Percentiles rank a stretch among this genome's conserved stretches.
Evolutionary conservation across 2,797 vertebrate species (phyloP).

Genomic region (Poecile montanus): DNA sequence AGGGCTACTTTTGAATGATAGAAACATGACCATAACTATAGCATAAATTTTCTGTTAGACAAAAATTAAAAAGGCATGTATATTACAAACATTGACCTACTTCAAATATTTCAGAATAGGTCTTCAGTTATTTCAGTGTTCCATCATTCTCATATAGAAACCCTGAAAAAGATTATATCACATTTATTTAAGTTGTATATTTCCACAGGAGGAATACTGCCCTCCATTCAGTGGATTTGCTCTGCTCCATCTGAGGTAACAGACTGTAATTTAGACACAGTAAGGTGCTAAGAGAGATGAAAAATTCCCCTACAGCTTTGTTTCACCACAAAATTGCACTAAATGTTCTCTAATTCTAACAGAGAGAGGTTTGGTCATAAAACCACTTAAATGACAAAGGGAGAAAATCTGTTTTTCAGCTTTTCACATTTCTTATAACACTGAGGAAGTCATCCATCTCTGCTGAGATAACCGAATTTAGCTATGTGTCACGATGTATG

Average conservation of each 20-base stretch:
- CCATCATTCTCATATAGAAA: neutral
- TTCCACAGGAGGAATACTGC: neutral
- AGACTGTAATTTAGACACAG: neutral
- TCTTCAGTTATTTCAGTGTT: neutral
- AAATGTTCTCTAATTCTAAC: neutral
- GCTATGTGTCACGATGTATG: neutral
- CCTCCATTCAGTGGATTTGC: neutral
- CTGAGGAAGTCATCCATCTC: neutral
- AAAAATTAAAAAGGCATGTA: neutral
- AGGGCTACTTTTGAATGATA: neutral
- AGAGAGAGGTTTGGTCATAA: neutral
- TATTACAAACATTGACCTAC: neutral
- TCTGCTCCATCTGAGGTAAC: neutral
- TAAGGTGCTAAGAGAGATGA: neutral
- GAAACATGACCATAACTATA: neutral
- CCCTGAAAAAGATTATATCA: neutral
- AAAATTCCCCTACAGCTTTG: neutral
- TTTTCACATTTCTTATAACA: neutral
- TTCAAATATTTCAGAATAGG: neutral
- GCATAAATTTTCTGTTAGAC: neutral
- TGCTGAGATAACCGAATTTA: neutral
- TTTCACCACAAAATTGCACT: neutral
- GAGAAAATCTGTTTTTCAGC: neutral
- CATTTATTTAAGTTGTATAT: neutral
- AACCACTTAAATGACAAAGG: neutral